phyloP scores from a whole-genome alignment of 2,113 vertebrate genomes.

The Petaurus breviceps region DNA sequence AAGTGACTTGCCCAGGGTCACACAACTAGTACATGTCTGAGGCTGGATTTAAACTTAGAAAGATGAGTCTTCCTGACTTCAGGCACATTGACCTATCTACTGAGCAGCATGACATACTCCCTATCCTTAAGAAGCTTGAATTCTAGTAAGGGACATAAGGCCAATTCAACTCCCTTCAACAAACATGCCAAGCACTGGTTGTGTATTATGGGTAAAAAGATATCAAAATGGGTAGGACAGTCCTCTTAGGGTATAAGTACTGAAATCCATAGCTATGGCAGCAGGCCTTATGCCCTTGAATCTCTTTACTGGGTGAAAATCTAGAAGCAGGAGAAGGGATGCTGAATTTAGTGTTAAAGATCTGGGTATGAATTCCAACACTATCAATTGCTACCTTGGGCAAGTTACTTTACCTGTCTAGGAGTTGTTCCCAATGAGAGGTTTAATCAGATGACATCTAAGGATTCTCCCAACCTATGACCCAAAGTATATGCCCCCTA shows the following conservation, averaged over 20 bases:
- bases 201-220: neutral
- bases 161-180: neutral
- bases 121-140: neutral
- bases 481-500: neutral
- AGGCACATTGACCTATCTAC: neutral
- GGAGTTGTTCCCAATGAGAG: too few species aligned
- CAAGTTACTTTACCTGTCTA: neutral
- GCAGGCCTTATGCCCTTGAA: neutral
- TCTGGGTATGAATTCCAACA: neutral
- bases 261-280: neutral
- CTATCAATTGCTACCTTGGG: neutral
- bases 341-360: neutral
- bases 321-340: neutral
- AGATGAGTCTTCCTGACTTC: neutral
- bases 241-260: neutral
- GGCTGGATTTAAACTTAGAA: neutral
- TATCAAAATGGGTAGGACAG: neutral
- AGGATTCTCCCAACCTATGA: neutral
- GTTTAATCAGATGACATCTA: neutral
- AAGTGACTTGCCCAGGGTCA: neutral
- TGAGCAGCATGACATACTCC: neutral
- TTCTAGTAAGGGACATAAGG: neutral
- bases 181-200: neutral
- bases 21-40: neutral
- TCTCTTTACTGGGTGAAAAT: neutral